Conservation (phyloP, 2,888 invertebrate genomes). For the Dinocampus coccinellae region DNA sequence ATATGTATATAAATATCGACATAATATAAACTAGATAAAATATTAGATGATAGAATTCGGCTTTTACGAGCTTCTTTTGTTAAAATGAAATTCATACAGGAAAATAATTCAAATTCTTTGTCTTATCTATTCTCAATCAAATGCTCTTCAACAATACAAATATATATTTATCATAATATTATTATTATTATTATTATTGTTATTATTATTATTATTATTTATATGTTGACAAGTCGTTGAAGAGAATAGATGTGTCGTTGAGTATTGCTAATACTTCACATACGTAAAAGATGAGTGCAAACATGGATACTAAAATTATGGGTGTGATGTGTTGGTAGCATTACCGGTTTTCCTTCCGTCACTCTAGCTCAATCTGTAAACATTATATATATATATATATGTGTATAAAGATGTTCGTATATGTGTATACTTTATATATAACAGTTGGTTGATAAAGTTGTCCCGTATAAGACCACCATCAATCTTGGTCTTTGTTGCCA, state of each 20-base stretch:
- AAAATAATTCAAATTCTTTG: not conserved
- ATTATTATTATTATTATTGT: no score
- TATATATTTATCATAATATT: no score
- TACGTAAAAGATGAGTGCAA: conserved; percentile 31
- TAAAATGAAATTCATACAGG: not conserved
- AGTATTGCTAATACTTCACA: not conserved
- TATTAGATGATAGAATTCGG: not conserved
- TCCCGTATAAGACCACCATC: conserved; percentile 49
- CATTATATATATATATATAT: not conserved
- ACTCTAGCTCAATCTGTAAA: conserved; percentile 25
- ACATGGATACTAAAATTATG: conserved; percentile 29
- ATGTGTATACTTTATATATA: not conserved
- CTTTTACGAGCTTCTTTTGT: no score
- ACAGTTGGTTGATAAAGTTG: conserved; percentile 52
- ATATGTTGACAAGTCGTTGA: not conserved
- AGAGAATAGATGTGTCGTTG: conserved; percentile 9
- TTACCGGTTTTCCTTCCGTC: conserved; percentile 35
- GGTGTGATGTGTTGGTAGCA: conserved; percentile 36
- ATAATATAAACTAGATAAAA: not conserved
- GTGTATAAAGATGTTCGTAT: conserved; percentile 33
- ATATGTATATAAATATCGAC: not conserved
- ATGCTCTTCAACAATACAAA: not conserved
- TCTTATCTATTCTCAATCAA: not conserved
- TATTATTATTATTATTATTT: no score
- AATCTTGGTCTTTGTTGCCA: conserved; percentile 51